Evolutionary conservation across 2,888 invertebrate genomes (phyloP).

Genomic region (Drosophila diplacantha): DNA sequence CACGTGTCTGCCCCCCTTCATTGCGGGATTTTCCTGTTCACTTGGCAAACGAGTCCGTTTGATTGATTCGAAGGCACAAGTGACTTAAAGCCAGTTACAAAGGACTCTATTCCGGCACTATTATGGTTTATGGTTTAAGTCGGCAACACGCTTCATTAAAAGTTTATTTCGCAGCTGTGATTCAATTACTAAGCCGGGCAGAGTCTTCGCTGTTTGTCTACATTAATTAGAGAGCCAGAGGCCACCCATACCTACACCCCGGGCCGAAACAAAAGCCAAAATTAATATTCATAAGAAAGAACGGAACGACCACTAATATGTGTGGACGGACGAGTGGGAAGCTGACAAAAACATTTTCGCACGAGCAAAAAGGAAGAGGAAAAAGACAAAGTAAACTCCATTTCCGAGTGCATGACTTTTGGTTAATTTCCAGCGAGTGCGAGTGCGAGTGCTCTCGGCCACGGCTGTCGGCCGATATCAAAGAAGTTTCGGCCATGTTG

Average conservation of each 20-base stretch:
- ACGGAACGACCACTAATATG: slow-evolving; percentile 18
- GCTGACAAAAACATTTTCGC: slow-evolving; percentile 57
- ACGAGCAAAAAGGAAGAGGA: slow-evolving; percentile 42
- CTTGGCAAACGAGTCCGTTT: slow-evolving; percentile 5
- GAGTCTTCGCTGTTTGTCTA: slow-evolving; percentile 26
- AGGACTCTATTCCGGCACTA: not conserved
- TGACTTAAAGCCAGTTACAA: not conserved
- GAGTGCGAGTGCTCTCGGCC: slow-evolving; percentile 3
- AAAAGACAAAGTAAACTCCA: slow-evolving; percentile 43
- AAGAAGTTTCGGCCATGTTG: slow-evolving; percentile 62
- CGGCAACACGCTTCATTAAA: slow-evolving; percentile 17
- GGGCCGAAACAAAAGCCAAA: slow-evolving; percentile 9
- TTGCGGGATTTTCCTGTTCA: slow-evolving; percentile 7
- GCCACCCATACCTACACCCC: slow-evolving; percentile 2
- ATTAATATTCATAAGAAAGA: slow-evolving; percentile 60
- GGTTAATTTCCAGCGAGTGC: slow-evolving; percentile 48
- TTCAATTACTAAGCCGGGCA: slow-evolving; percentile 43
- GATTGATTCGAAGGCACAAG: slow-evolving; percentile 5
- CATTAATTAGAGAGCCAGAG: slow-evolving; percentile 51
- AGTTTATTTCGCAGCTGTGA: slow-evolving; percentile 17
- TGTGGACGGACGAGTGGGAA: slow-evolving; percentile 48
- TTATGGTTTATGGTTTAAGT: not conserved
- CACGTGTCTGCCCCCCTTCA: slow-evolving; percentile 9
- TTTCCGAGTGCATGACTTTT: slow-evolving; percentile 67
- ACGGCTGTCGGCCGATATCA: slow-evolving; percentile 56